These are phyloP conservation scores for Cheumatopsyche charites DNA, from an alignment of 1,140 invertebrate species.

Conservation along the genomic window DNA sequence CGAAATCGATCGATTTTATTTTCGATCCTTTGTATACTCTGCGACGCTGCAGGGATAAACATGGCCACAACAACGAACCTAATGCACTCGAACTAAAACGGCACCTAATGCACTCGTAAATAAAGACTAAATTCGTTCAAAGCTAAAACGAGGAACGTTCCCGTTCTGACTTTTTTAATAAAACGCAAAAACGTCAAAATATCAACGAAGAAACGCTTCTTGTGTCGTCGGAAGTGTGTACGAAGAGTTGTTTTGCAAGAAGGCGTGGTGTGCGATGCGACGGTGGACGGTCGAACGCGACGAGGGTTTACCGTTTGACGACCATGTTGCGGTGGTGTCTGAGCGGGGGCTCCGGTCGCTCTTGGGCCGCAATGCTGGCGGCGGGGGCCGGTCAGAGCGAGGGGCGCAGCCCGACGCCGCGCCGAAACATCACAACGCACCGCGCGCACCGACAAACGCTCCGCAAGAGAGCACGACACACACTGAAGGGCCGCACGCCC, in stretches of 20 bases:
- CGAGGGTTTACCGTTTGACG: conserved; percentile 22
- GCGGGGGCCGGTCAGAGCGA: too few species aligned
- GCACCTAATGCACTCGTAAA: too few species aligned
- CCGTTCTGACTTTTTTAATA: neutral
- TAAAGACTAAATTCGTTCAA: too few species aligned
- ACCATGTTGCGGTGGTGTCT: conserved; percentile 14
- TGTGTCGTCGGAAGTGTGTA: neutral
- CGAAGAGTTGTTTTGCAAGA: neutral
- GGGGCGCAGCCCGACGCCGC: neutral
- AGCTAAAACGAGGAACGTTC: too few species aligned
- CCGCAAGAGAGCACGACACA: neutral
- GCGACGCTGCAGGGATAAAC: too few species aligned
- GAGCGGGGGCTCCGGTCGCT: neutral
- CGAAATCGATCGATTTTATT: too few species aligned
- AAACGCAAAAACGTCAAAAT: neutral
- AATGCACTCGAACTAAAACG: too few species aligned
- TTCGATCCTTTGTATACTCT: too few species aligned
- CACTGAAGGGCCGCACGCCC: neutral
- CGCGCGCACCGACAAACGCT: neutral
- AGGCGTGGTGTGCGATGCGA: neutral
- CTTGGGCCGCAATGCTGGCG: conserved; percentile 1
- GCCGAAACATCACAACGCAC: neutral
- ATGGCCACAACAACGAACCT: too few species aligned
- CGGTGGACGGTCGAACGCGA: neutral
- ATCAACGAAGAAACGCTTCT: too few species aligned